phyloP scores from a whole-genome alignment of 2,113 vertebrate species.

The Vidua macroura region DNA sequence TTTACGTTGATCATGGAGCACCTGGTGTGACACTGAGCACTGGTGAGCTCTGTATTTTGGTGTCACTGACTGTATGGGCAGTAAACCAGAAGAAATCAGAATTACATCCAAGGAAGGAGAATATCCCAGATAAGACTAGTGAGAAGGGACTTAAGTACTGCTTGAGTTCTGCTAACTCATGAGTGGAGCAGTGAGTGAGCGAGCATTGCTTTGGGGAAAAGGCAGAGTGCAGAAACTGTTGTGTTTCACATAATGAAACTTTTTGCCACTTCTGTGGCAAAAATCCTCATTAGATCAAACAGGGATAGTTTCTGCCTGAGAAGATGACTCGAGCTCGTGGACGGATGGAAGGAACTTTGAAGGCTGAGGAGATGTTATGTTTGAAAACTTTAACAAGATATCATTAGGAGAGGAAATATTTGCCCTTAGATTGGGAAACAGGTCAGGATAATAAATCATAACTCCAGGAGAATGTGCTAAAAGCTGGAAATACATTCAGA shows the following conservation, averaged over 20 bases:
- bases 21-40: fast-evolving
- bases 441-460: neutral
- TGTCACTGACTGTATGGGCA: neutral
- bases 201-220: neutral
- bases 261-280: neutral
- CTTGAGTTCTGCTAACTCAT: neutral
- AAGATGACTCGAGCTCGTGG: neutral
- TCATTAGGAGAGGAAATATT: slow-evolving; percentile 39
- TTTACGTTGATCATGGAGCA: neutral
- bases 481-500: neutral
- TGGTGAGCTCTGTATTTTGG: neutral
- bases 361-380: neutral
- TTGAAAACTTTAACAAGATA: slow-evolving; percentile 12
- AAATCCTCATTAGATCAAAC: neutral
- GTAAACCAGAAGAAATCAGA: neutral
- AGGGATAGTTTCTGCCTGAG: neutral
- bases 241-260: neutral
- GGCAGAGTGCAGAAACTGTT: neutral
- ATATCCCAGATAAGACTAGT: neutral
- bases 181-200: fast-evolving
- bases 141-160: neutral
- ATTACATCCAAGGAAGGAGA: neutral
- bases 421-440: neutral
- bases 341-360: neutral
- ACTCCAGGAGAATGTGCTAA: neutral